A percentile compares a stretch with the other conserved stretches of the same genome.
These are phyloP conservation scores for Gracilinanus agilis DNA, from an alignment of 2,113 vertebrate species.

Conservation along the genomic window DNA sequence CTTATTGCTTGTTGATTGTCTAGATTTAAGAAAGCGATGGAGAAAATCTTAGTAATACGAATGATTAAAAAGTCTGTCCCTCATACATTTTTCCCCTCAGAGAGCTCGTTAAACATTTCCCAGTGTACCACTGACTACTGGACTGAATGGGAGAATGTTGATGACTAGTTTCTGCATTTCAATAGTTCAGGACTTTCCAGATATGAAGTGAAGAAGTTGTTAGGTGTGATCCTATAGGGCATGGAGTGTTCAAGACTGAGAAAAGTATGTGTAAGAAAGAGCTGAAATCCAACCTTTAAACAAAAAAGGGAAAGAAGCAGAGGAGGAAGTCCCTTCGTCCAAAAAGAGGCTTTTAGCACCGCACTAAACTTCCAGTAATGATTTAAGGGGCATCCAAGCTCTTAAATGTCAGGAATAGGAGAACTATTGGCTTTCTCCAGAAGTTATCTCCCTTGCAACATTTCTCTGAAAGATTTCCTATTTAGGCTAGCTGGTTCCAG, in stretches of 20 bases:
- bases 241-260: background rate
- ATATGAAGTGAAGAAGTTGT: background rate
- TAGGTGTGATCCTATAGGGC: background rate
- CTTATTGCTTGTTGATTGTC: background rate
- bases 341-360: slow-evolving; percentile 46
- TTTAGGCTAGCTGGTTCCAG: slow-evolving; percentile 52
- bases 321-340: slow-evolving; percentile 44
- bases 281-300: slow-evolving; percentile 2
- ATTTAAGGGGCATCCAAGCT: slow-evolving; percentile 48
- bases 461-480: slow-evolving; percentile 33
- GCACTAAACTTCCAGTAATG: slow-evolving; percentile 41
- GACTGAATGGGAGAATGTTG: background rate
- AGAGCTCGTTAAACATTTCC: background rate
- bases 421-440: slow-evolving; percentile 12
- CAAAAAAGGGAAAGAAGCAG: slow-evolving; percentile 40
- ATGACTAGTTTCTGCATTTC: background rate
- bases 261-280: slow-evolving; percentile 6
- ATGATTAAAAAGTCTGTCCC: background rate
- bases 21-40: background rate
- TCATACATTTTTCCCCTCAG: background rate
- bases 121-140: background rate
- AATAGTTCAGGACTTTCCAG: background rate
- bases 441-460: background rate
- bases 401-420: slow-evolving; percentile 41
- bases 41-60: background rate